These are phyloP conservation scores for Hippoglossus hippoglossus DNA, from an alignment of 2,797 vertebrate genomes.

Conservation along the genomic window DNA sequence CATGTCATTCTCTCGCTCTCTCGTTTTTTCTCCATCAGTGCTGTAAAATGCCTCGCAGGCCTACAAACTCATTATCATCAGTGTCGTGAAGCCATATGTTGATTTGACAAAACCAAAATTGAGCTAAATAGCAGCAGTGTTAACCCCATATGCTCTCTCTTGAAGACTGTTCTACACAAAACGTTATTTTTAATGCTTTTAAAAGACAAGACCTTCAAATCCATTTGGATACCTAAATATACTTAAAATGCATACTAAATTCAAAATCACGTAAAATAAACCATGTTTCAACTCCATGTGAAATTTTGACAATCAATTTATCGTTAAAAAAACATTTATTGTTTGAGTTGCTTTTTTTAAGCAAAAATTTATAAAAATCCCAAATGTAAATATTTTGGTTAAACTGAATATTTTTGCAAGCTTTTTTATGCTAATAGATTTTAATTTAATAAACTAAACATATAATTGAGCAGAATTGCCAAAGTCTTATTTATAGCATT, in stretches of 20 bases:
- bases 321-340: no score
- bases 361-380: neutral
- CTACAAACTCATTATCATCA: conserved; percentile 37
- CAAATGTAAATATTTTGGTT: neutral
- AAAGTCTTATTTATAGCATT: no score
- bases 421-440: no score
- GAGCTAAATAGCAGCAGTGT: conserved; percentile 17
- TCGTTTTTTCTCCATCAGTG: conserved; percentile 11
- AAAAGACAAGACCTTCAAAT: neutral
- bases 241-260: no score
- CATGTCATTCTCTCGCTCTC: neutral
- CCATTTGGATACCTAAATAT: no score
- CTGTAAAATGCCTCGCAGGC: conserved; percentile 25
- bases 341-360: neutral
- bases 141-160: neutral
- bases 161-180: conserved; percentile 5
- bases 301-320: no score
- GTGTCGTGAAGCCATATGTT: conserved; percentile 19
- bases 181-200: neutral
- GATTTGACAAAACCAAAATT: conserved; percentile 26
- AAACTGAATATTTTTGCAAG: neutral
- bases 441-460: no score
- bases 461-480: no score
- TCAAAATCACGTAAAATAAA: no score
- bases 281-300: no score